Base-by-base conservation (phyloP, 2,113 vertebrate genomes). In the Alligator mississippiensis region DNA sequence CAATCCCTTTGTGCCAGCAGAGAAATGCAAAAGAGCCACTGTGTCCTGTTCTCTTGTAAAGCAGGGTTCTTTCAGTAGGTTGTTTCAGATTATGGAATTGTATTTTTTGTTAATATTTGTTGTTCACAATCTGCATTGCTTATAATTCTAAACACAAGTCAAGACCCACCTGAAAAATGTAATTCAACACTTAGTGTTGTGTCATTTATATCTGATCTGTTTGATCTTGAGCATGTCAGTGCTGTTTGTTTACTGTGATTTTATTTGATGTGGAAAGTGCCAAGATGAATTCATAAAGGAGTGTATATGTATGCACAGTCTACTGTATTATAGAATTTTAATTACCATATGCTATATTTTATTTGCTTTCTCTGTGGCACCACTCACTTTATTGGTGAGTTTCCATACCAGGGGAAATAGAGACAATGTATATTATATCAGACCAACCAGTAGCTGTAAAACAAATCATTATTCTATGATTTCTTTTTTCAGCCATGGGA, bases 81-180 rank as follows among this genome's bases (percentile, higher is more conserved):
- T 80, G 62, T n/a, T 63, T n/a, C 16, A 2, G 5, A 68, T 17
- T 30, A 58, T 60, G 62, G 77, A 74, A 86, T 87, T 82, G 28
- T n/a, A 66, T 1, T 57, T 75, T 82, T 84, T 38, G 80, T 94
- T 94, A 81, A 68, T 95, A 97, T 93, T 95, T 88, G 86, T 59
- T 1, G 13, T 4, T 14, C 3, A 1, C 38, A 16, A 30, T 60
- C 89, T 94, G 54, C 81, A 22, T 94, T 84, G 64, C 83, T 96
- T 93, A 92, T 61, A 96, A 88, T 93, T 91, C 63, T 77, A 93
- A 93, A 76, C 17, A n/a, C 88, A 84, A 89, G 64, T 74, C 66
- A 83, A 64, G 75, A 91, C 90, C 85, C 82, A 96, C 96, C 91
- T 95, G 94, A 80, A 93, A 96, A 91, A 93, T 95, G 59, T 60